Conservation (phyloP, 2,113 vertebrate species). For the Peromyscus maniculatus region DNA sequence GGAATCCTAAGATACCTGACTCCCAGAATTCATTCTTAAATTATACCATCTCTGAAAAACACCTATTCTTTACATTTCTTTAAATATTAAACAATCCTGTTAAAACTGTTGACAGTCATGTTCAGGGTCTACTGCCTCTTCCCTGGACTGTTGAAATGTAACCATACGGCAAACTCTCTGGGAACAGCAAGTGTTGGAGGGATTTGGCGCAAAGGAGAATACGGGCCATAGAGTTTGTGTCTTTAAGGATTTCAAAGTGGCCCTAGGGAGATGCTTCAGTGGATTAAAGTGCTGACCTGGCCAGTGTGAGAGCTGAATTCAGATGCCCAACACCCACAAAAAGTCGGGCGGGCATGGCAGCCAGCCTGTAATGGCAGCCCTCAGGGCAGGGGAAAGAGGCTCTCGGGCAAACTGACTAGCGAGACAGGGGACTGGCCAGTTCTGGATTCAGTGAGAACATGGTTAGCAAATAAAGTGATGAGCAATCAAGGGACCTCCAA, state of each 20-base stretch:
- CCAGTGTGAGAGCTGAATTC: background rate
- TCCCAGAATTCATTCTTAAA: background rate
- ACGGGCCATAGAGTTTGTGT: background rate
- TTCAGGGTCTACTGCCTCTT: background rate
- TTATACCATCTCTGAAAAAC: background rate
- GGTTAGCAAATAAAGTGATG: background rate
- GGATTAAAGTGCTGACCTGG: background rate
- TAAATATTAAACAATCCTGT: background rate
- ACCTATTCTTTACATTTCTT: background rate
- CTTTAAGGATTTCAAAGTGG: conserved; percentile 6
- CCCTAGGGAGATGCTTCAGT: background rate
- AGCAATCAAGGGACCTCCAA: background rate
- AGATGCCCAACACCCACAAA: background rate
- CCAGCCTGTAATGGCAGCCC: background rate
- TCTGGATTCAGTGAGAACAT: background rate
- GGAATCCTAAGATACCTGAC: background rate
- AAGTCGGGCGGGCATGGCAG: too few relatives aligned
- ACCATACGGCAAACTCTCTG: background rate
- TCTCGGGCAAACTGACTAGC: background rate
- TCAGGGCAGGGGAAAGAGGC: background rate
- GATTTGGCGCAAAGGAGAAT: conserved; percentile 25
- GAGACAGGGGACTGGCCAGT: background rate
- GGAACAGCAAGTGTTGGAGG: background rate
- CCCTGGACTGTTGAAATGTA: background rate
- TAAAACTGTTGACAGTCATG: background rate